Percentiles rank a stretch among this genome's conserved stretches.
Evolutionary conservation across 2,888 invertebrate species (phyloP).

Genomic region (Ormia ochracea): DNA sequence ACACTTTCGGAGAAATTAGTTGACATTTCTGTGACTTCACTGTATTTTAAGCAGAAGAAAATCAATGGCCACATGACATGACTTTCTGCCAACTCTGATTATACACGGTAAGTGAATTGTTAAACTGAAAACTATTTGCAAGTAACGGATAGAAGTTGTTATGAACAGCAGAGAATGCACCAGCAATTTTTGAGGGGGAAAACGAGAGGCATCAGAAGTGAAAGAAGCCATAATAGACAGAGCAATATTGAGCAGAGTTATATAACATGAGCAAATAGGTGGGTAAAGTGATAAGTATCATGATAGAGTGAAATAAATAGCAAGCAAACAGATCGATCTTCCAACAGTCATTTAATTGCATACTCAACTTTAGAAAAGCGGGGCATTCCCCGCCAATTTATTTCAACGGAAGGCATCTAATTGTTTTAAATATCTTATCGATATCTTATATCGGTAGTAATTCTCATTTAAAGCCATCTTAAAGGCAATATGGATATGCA

Average conservation of each 20-base stretch:
- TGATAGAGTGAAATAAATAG: too few relatives aligned
- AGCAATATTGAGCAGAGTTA: conserved; percentile 1
- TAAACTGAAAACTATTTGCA: conserved; percentile 58
- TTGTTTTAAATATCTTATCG: too few relatives aligned
- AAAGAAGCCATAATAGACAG: background rate
- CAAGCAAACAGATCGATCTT: too few relatives aligned
- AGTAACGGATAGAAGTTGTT: conserved; percentile 12
- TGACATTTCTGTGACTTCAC: too few relatives aligned
- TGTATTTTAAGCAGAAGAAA: conserved; percentile 14
- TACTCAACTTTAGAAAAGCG: too few relatives aligned
- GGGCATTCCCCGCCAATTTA: too few relatives aligned
- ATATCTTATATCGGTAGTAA: too few relatives aligned
- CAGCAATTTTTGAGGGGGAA: conserved; percentile 2
- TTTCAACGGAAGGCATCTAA: too few relatives aligned
- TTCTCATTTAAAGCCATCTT: too few relatives aligned
- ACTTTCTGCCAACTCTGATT: conserved; percentile 47
- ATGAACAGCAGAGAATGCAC: conserved; percentile 8
- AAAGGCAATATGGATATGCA: too few relatives aligned
- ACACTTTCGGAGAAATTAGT: too few relatives aligned
- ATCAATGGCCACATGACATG: conserved; percentile 53
- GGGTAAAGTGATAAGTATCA: background rate
- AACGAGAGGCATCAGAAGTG: background rate
- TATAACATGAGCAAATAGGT: background rate
- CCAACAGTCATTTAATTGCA: too few relatives aligned
- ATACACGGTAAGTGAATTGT: conserved; percentile 55